Evolutionary conservation across 2,888 invertebrate genomes (phyloP), one percentile per base, ranked within the genome.

Genomic region (Noctuana brunneofusca): DNA sequence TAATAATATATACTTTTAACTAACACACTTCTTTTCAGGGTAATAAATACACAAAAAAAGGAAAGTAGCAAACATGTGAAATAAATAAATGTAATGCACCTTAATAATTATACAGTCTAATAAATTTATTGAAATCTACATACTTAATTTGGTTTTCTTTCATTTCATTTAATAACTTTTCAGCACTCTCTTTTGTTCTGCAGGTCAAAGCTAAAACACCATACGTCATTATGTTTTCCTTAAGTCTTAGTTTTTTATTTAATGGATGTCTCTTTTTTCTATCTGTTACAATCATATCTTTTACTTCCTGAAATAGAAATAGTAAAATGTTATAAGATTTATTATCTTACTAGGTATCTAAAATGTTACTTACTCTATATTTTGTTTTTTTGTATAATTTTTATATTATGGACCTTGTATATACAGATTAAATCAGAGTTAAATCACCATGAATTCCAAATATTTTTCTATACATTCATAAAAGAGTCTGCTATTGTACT

Each of bases 121-220:
- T 27, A 27, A 27, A 8, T 27, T 27, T 27, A 22, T 18, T 11
- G 11, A 43, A 48, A 22, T 12, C n/a, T 48, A 18, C 70, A 67
- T 79, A 96, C 96, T 93, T 92, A 57, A 95, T 92, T 64, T 93
- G 92, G 65, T 93, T 92, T 52, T 92, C 89, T 60, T 94, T 89
- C 95, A 98, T 96, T 78, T 96, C 93, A 35, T 87, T 79, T 0
- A 98, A 75, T 8, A 98, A 89, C 69, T 93, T 87, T 54, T 91
- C 81, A 3, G 95, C 96, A 71, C 94, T 93, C 30, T 92, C 89
- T 69, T 92, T 90, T 4, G 92, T 94, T 64, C 83, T 87, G 80
- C 98, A 98, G 11, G 96, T 94, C 73, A 97, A 83, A 0, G 98
- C 96, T 64, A 98, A 83, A 1, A 96, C 94, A 46, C 97, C 98